Evolutionary conservation across 2,888 invertebrate genomes (phyloP), one percentile per base, ranked within the genome.

Genomic region (Sphaerophoria taeniata): DNA sequence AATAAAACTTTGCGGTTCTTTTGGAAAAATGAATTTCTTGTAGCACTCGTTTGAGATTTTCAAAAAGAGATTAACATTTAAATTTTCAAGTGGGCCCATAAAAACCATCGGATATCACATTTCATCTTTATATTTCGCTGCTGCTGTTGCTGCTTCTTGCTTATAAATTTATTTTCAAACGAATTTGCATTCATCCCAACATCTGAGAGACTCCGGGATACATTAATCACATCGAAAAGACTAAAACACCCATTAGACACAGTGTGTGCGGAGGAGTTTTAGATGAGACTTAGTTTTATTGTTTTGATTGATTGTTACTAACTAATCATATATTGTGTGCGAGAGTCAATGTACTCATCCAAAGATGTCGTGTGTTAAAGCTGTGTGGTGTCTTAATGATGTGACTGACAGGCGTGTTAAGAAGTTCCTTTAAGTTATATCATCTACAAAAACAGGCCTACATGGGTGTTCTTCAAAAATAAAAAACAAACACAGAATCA

Each of bases 271-370:
- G 39, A 61, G 56, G 55, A 43, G 58, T 33, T 71, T 39, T 33
- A 65, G 24, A 65, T 53, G 72, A 61, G 72, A 61, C 39, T 14
- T 61, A 53, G 31, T 14, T 6, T 63, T 45, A 7, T 61, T 39
- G 34, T 6, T 63, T 45, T 73, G 73, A 73, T 63, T 55, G 63
- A 63, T 73, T 73, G 55, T 63, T 49, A 12, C 31, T 39, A 58
- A 75, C 39, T 75, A 14, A 58, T 71, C 16, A 58, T 47, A 63
- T 33, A 31, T 47, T 55, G 33, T 55, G 36, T 49, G 12, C 9
- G 12, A 9, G 61, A 82, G 82, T 77, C 82, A 82, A 69, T 73
- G 82, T 49, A 69, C 82, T 56, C 61, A 34, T 55, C 6, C 16
- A 65, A 49, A 6, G 34, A 11, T 63, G 63, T 63, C 63, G 33